Evolutionary conservation across 1,140 invertebrate species (phyloP), one percentile per base, ranked within the genome.

Genomic region (Penaeus japonicus): DNA sequence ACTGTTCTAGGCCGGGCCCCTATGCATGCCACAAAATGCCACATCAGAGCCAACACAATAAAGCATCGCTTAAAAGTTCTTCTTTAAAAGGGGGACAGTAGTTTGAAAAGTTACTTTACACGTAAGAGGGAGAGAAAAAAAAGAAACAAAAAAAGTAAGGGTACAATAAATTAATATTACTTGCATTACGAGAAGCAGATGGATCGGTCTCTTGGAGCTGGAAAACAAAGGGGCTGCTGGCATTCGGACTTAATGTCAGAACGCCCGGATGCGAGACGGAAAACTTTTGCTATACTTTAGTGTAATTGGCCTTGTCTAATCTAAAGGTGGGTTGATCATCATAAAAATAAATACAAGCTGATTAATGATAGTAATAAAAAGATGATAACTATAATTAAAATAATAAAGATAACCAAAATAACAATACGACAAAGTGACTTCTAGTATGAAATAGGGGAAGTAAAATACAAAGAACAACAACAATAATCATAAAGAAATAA

Each of bases 301-400:
- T 47, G 47, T 54, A 62, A 65, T 77, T 62, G 53, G 87, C 80
- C 73, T 77, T 85, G 47, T 77, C 30, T 55, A 78, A 53, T 78
- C 47, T 55, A 78, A 85, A 85, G 84, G 84, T 85, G 84, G 84
- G 84, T 57, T 85, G 84, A 73, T 85, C 84, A 84, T 85, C 83
- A 47, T 85, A 55, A 77, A 53, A 77, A 55, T 85, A 62, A 85
- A 24, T 22, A 35, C 27, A 85, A 35, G 78, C 77, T 39, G 73
- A 27, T 32, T 77, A 32, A 32, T 22, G 24, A 27, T 35, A 27
- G 39, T 54, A 84, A 75, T 47, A 70, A 54, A 55, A 27, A 17
- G n/a, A 84, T 47, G 47, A 47, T 47, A 47, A 15, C 15, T 12
- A 47, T 47, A 47, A 47, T 47, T 12, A 47, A 47, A 47, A 47